Base-by-base conservation (phyloP, 2,113 vertebrate genomes). In the Triplophysa siluroides region DNA sequence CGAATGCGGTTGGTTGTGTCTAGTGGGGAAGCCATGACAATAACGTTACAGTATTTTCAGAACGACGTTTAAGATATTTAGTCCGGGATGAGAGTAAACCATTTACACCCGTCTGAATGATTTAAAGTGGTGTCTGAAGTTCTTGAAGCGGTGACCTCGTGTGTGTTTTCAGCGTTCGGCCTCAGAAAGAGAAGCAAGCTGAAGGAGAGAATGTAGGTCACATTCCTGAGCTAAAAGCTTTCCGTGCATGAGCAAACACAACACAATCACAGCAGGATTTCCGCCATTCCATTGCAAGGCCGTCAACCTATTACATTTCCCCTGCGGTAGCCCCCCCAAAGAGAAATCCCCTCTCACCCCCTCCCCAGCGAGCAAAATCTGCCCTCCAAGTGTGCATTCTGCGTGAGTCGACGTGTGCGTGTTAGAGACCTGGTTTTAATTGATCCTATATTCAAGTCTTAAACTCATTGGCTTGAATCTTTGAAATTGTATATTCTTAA, bases 181-280 rank as follows among this genome's bases (percentile, higher is more conserved):
- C 19, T 21, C n/a, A 58, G 8, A 58, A n/a, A 33, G 60, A 67
- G 24, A 2, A 33, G 8, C 24, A 12, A 78, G 5, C 19, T 52
- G 50, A 12, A 62, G 24, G 64, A 21, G 83, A 78, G 86, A 91
- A 91, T 92, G 83, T 92, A 91, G 90, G 91, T 88, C 90, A 91
- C 90, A 92, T 92, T 93, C 92, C 88, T 90, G 86, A 88, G 85
- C 85, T 74, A 73, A 79, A 86, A 89, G 84, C 88, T 87, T 86
- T 89, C 88, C 83, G 86, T 86, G 76, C 86, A 80, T 87, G 86
- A 84, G 87, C 83, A 87, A 88, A 88, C 56, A 83, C 85, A 61
- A 76, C 86, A 86, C 89, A 89, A 89, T 87, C 88, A 87, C 79
- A 88, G 79, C 86, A 87, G 90, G 89, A 92, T 92, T 92, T 92